Evolutionary conservation across 23 tunicate genomes (phyloP), one percentile per base, ranked within the genome.

Genomic region (Corella eumyota): DNA sequence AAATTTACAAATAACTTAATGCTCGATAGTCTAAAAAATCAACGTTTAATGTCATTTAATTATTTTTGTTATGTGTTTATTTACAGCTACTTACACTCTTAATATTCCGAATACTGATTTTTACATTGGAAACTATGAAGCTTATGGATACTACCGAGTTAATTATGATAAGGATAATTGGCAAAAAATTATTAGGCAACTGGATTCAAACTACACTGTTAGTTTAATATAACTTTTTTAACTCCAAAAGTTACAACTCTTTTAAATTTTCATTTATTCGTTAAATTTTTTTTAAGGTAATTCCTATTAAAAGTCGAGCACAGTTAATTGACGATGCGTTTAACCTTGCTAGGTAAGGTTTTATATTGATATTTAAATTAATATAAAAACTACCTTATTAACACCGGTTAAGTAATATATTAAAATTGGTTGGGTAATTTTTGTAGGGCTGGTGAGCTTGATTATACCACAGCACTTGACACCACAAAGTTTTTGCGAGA

Each of bases 311-410:
- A 65, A 72, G 55, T 49, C 38, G 87, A 56, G 90, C 65, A 4
- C 90, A 80, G 32, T 32, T 80, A 26, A 46, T 80, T 21, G 61
- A 80, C 30, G 90, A 80, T 49, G 90, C 79, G 0, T 80, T 80
- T 56, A 61, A 45, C 0, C 73, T 80, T 21, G 90, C 90, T 23
- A 80, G 90, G 90, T 71, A 69, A 13, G 60, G 27, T 0, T 20
- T 21, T 48, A 20, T 17, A 0, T 20, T 60, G 30, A 0, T 28
- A 30, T 0, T 0, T 15, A 21, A 19, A 32, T 60, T 17, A 0
- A 28, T 40, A 40, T 40, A 15, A 40, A 40, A 15, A 9, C 48
- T 9, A 40, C 15, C 11, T 9, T 15, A 40, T 9, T 9, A 11
- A 40, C 15, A 15, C 15, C 48, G 13, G 13, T 15, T 40, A 40